phyloP scores from a whole-genome alignment of 2,888 invertebrate genomes.

The Himalopsyche tibetana region DNA sequence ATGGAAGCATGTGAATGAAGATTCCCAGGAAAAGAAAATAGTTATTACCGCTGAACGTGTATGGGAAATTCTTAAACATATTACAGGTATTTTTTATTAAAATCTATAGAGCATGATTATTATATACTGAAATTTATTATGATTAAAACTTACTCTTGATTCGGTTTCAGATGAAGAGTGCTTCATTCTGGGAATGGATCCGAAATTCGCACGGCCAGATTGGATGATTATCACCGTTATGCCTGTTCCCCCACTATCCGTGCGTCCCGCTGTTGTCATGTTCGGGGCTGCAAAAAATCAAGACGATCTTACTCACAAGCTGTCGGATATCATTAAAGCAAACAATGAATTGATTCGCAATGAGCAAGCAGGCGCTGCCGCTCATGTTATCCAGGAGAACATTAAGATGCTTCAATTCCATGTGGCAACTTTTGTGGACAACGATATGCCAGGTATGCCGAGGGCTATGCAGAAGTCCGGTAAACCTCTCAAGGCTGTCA shows the following conservation, averaged over 20 bases:
- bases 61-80: constrained; percentile 97
- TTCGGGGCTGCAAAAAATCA: constrained; percentile 99
- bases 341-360: constrained; percentile 97
- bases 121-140: background rate
- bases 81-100: constrained; percentile 77
- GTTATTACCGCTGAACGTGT: constrained; percentile 95
- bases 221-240: constrained; percentile 99
- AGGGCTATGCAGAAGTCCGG: constrained; percentile 99
- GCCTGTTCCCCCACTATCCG: constrained; percentile 97
- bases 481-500: constrained; percentile 97
- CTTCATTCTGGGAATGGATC: constrained; percentile 96
- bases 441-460: constrained; percentile 99
- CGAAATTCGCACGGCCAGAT: constrained; percentile 97
- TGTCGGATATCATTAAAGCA: constrained; percentile 98
- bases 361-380: constrained; percentile 97
- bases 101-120: no score
- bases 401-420: constrained; percentile 99
- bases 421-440: constrained; percentile 98
- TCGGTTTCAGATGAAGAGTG: constrained; percentile 91
- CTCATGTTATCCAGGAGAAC: constrained; percentile 97
- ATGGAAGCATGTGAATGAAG: constrained; percentile 99
- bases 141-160: constrained; percentile 20
- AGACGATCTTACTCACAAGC: constrained; percentile 99
- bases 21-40: constrained; percentile 98
- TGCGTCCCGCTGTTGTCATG: constrained; percentile 99